These are phyloP conservation scores for Neostethus bicornis DNA, from an alignment of 2,797 vertebrate genomes.

Conservation along the genomic window DNA sequence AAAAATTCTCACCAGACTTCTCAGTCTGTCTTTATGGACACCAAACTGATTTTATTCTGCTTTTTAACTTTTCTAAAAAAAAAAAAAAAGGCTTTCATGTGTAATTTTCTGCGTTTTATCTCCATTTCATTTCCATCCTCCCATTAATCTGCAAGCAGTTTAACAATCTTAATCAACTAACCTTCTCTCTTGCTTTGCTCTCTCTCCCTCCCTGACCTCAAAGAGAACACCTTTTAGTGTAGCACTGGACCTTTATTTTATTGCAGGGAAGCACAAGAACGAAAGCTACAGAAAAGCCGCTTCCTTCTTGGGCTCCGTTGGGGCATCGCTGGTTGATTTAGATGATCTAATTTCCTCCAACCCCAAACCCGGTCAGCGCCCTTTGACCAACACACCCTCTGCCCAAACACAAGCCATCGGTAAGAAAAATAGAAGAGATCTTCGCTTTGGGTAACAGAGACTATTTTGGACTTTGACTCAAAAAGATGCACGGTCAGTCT, in stretches of 20 bases:
- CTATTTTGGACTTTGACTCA: constrained; percentile 25
- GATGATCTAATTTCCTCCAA: constrained; percentile 85
- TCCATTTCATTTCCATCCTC: constrained; percentile 39
- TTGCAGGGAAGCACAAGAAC: constrained; percentile 56
- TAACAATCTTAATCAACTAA: constrained; percentile 56
- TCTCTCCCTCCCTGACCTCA: constrained; percentile 54
- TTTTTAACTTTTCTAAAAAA: not conserved
- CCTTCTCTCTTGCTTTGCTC: constrained; percentile 63
- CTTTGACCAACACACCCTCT: constrained; percentile 24
- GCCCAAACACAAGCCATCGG: constrained; percentile 55
- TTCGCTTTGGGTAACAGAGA: constrained; percentile 15
- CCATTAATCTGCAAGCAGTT: constrained; percentile 9
- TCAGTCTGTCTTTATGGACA: not conserved
- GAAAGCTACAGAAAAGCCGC: constrained; percentile 78
- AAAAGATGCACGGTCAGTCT: constrained; percentile 37
- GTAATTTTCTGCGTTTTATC: not conserved
- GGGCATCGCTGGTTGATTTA: constrained; percentile 88
- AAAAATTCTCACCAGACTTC: too few relatives aligned
- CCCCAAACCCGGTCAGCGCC: constrained; percentile 68
- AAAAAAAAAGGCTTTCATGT: constrained; percentile 7
- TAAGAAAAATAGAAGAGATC: constrained; percentile 65
- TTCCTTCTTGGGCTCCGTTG: constrained; percentile 86
- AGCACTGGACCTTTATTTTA: constrained; percentile 73
- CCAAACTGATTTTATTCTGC: too few relatives aligned
- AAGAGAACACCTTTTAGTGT: constrained; percentile 81